These are phyloP conservation scores for Trypoxylon attenuatum DNA, from an alignment of 2,888 invertebrate genomes.

Conservation along the genomic window DNA sequence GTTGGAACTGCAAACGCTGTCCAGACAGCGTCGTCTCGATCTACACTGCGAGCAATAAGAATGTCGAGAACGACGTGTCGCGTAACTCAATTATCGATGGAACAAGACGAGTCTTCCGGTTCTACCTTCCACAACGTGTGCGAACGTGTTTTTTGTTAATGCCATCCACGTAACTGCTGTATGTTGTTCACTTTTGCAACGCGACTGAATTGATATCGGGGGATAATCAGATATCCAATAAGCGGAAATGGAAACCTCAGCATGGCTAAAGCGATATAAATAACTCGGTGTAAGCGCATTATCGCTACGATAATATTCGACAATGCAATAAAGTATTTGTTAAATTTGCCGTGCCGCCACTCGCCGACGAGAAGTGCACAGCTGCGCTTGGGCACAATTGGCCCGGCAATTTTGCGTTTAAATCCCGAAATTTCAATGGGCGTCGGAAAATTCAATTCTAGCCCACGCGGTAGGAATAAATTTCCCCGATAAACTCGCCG, in stretches of 20 bases:
- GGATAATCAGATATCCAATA: neutral
- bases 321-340: neutral
- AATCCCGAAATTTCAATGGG: constrained; percentile 11
- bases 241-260: neutral
- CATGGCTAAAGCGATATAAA: neutral
- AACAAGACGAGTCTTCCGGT: constrained; percentile 24
- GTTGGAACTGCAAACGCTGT: too few species aligned
- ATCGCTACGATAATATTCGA: neutral
- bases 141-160: constrained; percentile 13
- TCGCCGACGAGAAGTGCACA: too few species aligned
- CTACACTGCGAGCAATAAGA: constrained; percentile 20
- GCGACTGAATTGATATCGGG: neutral
- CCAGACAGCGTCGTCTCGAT: constrained; percentile 19
- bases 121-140: constrained; percentile 5
- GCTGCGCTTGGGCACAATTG: neutral
- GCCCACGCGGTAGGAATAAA: constrained; percentile 32
- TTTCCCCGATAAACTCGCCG: constrained; percentile 42
- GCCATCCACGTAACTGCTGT: constrained; percentile 4
- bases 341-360: neutral
- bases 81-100: constrained; percentile 63
- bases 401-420: neutral
- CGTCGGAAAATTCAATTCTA: constrained; percentile 29
- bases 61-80: constrained; percentile 57
- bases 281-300: constrained; percentile 1
- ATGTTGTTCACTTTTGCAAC: neutral